Evolutionary conservation across 1,140 invertebrate species (phyloP), one percentile per base, ranked within the genome.

Genomic region (Pseudoatta argentina): DNA sequence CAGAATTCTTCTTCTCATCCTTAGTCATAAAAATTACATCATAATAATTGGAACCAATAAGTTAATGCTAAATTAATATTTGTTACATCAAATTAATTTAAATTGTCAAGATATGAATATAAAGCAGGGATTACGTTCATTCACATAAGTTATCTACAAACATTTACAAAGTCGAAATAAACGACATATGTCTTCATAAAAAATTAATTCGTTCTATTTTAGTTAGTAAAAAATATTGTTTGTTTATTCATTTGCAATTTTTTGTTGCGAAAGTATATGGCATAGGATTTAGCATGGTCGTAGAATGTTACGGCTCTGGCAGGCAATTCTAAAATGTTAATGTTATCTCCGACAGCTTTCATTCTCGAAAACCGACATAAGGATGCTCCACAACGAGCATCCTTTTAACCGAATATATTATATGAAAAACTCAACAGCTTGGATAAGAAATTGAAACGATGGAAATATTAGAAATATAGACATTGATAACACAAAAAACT

Each of bases 401-500:
- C 39, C 2, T 44, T 44, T 44, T 44, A 3, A 44, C 3, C 8
- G 8, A 44, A 44, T 39, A 44, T 44, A 44, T 44, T 44, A 44
- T 44, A 44, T 2, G 2, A 44, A 44, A 44, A 44, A 44, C 2
- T 44, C 39, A 44, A 44, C 8, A 44, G 5, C 30, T 51, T 2
- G 16, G 44, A 77, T 63, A 16, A 16, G 2, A 21, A 61, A 3
- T 67, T 10, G 1, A 75, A 59, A 4, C 18, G 14, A 21, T 2
- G 0, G 14, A 83, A 21, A 83, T 51, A 61, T 24, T 30, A 59
- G 53, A 71, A 44, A 66, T 21, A 12, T 34, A 57, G 6, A 72
- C 48, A 4, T 5, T 30, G 5, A 21, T 10, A 16, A 30, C 4
- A 24, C 8, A 57, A 4, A 48, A 24, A 82, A 4, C 21, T 27